Evolutionary conservation across 2,888 invertebrate species (phyloP), one percentile per base, ranked within the genome.

Genomic region (Bombylius major): DNA sequence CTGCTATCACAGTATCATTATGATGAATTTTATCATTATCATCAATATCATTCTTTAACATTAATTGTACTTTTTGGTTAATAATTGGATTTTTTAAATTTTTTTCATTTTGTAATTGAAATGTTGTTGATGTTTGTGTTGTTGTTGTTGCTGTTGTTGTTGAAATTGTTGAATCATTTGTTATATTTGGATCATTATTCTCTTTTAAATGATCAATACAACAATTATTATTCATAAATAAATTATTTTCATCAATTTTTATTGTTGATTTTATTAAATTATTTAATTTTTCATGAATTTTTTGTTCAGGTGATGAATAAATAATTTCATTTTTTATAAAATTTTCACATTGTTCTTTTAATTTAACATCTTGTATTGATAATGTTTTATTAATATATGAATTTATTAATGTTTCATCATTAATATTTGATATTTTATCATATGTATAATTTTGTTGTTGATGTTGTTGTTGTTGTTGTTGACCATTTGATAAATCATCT

Each of bases 21-120:
- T 52, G 54, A 58, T 61, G 54, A 42, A 50, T 61, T 59, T 57
- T 54, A 54, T 59, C 58, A 56, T 59, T 60, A 56, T 53, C 46
- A 23, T 23, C 23, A 23, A 47, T 55, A 45, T 54, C 45, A 55
- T 47, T 50, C 32, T 42, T 32, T 3, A 23, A 13, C 32, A 48
- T 32, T 3, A 23, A 13, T 50, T 44, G 39, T 11, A 14, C 8
- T 4, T 42, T 55, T 39, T 33, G 31, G 14, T 47, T 39, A 42
- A 36, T 44, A 44, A 58, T 59, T 4, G 54, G 23, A 23, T 23
- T 23, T 23, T 23, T 23, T 2, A 2, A 3, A 23, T 23, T 23
- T 23, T 23, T 23, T 23, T 23, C 23, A 23, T 23, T 23, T 23
- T 23, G 23, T 23, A 23, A 23, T 23, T 23, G 23, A 23, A 23